Percentiles rank a stretch among this genome's conserved stretches.
Conservation (phyloP, 2,113 vertebrate genomes). For the Meleagris gallopavo region DNA sequence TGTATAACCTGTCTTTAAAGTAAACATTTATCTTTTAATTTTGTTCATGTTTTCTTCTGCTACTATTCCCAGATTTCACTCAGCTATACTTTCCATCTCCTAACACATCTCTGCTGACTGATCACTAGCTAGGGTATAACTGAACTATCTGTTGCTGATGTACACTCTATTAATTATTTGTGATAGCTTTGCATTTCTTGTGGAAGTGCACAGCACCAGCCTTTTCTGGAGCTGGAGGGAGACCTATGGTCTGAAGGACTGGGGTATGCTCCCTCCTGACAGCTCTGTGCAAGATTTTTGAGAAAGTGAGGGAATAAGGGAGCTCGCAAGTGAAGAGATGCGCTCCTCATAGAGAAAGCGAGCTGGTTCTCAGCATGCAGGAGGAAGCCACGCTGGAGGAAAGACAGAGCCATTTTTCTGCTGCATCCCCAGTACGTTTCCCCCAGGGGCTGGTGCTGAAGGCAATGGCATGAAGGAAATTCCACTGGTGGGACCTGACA, state of each 20-base stretch:
- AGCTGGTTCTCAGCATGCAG: not conserved
- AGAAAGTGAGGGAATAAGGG: not conserved
- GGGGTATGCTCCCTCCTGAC: not conserved
- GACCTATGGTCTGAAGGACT: not conserved
- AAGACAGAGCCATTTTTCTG: not conserved
- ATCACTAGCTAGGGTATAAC: not conserved
- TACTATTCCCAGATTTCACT: not conserved
- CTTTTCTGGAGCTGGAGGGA: not conserved
- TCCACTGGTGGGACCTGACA: not conserved
- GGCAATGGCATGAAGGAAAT: not conserved
- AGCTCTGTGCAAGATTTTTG: not conserved
- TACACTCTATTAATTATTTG: not conserved
- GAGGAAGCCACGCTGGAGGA: not conserved
- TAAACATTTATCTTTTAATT: constrained; percentile 22
- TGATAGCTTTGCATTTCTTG: not conserved
- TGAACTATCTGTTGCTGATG: not conserved
- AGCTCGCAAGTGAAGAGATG: not conserved
- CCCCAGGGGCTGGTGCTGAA: accelerated
- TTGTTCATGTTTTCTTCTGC: constrained; percentile 17
- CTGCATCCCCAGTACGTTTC: not conserved
- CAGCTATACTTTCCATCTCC: not conserved
- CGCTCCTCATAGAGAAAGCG: not conserved
- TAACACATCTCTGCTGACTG: not conserved
- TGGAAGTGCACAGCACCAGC: not conserved
- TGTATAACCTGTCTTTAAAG: constrained; percentile 34